phyloP scores from a whole-genome alignment of 2,797 vertebrate genomes.

The Bradypodion pumilum region DNA sequence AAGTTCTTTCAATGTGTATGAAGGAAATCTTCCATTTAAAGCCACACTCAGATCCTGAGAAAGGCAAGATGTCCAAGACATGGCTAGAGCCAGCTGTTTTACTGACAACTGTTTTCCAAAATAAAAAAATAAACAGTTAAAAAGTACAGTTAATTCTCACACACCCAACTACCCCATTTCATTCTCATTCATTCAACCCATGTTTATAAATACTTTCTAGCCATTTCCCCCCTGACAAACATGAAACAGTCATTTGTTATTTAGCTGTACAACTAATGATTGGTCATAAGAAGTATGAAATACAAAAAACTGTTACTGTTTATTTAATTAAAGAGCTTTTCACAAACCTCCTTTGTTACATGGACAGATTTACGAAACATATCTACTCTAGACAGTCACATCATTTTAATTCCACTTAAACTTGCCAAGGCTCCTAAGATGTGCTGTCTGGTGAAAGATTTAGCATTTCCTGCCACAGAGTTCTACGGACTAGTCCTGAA shows the following conservation, averaged over 20 bases:
- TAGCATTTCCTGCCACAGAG: too few species aligned
- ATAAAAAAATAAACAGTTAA: background rate
- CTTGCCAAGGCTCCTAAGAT: too few species aligned
- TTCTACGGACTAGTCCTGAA: too few species aligned
- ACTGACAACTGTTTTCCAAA: background rate
- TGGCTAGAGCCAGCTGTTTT: background rate
- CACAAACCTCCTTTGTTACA: background rate
- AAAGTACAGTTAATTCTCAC: background rate
- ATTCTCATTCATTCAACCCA: background rate
- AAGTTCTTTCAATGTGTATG: background rate
- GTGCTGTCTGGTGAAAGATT: too few species aligned
- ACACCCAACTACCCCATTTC: background rate
- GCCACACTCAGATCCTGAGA: background rate
- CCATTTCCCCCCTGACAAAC: background rate
- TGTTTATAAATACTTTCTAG: slow-evolving; percentile 20
- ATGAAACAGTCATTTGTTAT: background rate
- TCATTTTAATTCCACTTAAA: too few species aligned
- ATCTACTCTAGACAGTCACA: background rate
- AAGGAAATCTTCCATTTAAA: background rate
- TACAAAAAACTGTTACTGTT: background rate
- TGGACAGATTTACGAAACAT: background rate
- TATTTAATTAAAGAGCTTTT: slow-evolving; percentile 1
- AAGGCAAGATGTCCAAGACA: background rate
- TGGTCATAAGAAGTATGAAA: background rate
- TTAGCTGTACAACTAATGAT: background rate